These are phyloP conservation scores for Tricholaema leucomelas DNA, from an alignment of 2,113 vertebrate genomes.

Conservation along the genomic window DNA sequence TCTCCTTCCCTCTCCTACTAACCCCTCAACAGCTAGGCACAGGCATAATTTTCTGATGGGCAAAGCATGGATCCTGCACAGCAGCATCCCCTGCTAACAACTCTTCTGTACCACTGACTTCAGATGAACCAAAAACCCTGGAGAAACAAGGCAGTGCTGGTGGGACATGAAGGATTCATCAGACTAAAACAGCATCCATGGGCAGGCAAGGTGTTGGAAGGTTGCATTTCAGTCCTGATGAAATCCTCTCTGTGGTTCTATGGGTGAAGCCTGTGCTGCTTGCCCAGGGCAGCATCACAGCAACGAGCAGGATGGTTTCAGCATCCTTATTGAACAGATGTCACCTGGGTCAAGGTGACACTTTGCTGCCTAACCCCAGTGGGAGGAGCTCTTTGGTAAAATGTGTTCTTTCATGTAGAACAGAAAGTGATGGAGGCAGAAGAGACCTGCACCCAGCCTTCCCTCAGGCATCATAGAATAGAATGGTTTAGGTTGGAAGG, in stretches of 20 bases:
- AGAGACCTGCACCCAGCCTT: too few species aligned
- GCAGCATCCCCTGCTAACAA: rapidly evolving
- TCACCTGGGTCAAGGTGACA: neutral
- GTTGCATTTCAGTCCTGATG: neutral
- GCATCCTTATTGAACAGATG: neutral
- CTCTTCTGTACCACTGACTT: neutral
- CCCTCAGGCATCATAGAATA: too few species aligned
- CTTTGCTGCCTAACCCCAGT: neutral
- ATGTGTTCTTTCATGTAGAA: too few species aligned
- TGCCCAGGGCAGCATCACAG: rapidly evolving
- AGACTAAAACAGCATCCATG: rapidly evolving
- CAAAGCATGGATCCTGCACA: neutral
- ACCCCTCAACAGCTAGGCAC: neutral
- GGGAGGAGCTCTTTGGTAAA: too few species aligned
- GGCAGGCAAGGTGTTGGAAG: neutral
- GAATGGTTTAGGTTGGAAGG: too few species aligned
- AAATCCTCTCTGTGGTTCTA: neutral
- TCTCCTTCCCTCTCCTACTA: neutral
- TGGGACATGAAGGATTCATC: neutral
- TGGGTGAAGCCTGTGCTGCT: rapidly evolving
- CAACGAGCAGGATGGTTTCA: neutral
- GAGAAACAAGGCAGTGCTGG: neutral
- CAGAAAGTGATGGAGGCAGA: too few species aligned
- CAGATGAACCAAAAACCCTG: neutral
- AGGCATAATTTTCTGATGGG: too few species aligned